These are phyloP conservation scores for Schlechtendalia chinensis DNA, from an alignment of 1,140 invertebrate genomes.

Conservation along the genomic window DNA sequence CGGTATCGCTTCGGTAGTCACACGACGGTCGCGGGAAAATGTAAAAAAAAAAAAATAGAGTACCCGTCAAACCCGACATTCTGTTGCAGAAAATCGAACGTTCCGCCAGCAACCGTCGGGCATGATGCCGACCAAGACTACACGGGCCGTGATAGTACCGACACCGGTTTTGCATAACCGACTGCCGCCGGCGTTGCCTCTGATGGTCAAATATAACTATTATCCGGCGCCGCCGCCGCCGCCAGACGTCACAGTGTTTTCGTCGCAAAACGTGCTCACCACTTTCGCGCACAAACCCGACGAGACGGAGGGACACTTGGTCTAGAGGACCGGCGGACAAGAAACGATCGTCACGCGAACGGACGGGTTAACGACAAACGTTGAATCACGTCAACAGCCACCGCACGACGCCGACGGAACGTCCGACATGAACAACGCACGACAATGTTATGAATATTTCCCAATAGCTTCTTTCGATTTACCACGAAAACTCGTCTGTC, in stretches of 20 bases:
- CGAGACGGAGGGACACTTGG: slow-evolving; percentile 35
- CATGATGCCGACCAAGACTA: background rate
- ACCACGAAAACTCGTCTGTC: background rate
- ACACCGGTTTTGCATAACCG: slow-evolving; percentile 11
- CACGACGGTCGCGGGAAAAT: too few relatives aligned
- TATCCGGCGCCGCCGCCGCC: slow-evolving; percentile 2
- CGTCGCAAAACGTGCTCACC: slow-evolving; percentile 23
- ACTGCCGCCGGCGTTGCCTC: background rate
- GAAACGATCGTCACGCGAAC: too few relatives aligned
- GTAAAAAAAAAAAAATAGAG: too few relatives aligned
- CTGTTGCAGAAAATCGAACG: slow-evolving; percentile 7
- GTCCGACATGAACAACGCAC: too few relatives aligned
- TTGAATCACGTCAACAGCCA: background rate
- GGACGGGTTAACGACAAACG: too few relatives aligned
- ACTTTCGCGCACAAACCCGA: slow-evolving; percentile 32
- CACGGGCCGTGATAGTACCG: slow-evolving; percentile 1
- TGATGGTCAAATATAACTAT: background rate
- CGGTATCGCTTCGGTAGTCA: background rate
- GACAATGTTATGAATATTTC: background rate
- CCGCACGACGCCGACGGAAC: background rate
- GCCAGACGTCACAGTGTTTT: slow-evolving; percentile 37
- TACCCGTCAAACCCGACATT: background rate
- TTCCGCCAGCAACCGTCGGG: slow-evolving; percentile 2
- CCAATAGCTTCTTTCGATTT: background rate
- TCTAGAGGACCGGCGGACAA: background rate